phyloP scores from a whole-genome alignment of 2,113 vertebrate species.

The Seriola dumerili region DNA sequence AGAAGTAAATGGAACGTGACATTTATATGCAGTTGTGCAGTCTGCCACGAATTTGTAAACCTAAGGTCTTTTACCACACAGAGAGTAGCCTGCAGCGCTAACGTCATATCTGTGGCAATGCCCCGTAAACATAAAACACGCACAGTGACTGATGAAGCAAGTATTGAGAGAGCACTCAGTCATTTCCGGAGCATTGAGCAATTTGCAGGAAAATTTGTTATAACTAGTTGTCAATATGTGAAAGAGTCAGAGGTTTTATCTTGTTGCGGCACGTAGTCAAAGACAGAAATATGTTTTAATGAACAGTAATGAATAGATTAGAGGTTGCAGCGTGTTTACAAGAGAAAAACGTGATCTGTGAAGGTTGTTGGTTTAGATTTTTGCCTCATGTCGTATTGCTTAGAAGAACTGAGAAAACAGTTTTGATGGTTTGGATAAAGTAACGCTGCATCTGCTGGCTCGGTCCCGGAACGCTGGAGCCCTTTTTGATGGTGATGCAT shows the following conservation, averaged over 20 bases:
- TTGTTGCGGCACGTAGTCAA: constrained; percentile 57
- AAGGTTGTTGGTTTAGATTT: constrained; percentile 15
- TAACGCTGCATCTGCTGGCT: neutral
- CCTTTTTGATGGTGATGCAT: constrained; percentile 11
- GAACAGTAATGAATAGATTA: neutral
- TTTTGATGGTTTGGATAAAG: constrained; percentile 41
- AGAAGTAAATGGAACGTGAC: constrained; percentile 20
- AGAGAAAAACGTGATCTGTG: constrained; percentile 9
- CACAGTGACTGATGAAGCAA: constrained; percentile 12
- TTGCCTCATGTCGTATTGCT: neutral
- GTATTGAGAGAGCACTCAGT: constrained; percentile 20
- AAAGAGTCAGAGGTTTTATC: constrained; percentile 38
- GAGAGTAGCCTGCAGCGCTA: neutral
- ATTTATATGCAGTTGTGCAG: constrained; percentile 2
- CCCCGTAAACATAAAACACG: neutral
- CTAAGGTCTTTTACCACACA: constrained; percentile 19
- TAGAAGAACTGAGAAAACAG: constrained; percentile 7
- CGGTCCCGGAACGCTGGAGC: neutral
- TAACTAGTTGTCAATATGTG: constrained; percentile 41
- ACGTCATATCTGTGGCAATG: constrained; percentile 9
- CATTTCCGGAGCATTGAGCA: constrained; percentile 65
- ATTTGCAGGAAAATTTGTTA: constrained; percentile 38
- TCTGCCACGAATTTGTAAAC: constrained; percentile 5
- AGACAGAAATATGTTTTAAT: neutral
- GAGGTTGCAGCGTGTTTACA: constrained; percentile 18